phyloP scores from a whole-genome alignment of 2,888 invertebrate genomes.

The Plagodis pulveraria region DNA sequence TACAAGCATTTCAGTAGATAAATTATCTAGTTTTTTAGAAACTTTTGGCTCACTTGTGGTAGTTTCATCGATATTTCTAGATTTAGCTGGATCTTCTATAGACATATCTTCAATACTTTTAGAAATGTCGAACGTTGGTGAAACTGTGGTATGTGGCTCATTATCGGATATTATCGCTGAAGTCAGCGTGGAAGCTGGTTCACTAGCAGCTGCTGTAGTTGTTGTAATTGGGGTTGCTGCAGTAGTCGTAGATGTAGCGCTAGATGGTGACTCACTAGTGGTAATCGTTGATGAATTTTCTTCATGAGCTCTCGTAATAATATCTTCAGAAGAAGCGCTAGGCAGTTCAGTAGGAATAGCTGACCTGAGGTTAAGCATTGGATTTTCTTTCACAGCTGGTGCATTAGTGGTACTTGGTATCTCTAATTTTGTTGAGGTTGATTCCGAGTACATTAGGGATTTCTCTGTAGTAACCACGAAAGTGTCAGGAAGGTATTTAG shows the following conservation, averaged over 20 bases:
- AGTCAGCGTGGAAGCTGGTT: constrained; percentile 9
- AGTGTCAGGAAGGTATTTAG: constrained; percentile 45
- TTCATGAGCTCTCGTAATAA: constrained; percentile 4
- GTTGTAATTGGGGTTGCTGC: constrained; percentile 4
- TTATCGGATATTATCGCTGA: constrained; percentile 31
- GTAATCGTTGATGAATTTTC: constrained; percentile 10
- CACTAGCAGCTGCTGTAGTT: constrained; percentile 15
- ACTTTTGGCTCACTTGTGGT: constrained; percentile 22
- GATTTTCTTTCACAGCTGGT: constrained; percentile 53
- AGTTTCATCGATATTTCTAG: constrained; percentile 12
- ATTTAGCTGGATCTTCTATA: constrained; percentile 19
- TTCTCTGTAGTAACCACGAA: constrained; percentile 48
- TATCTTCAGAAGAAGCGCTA: constrained; percentile 53
- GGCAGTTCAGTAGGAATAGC: constrained; percentile 71
- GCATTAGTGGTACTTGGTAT: constrained; percentile 41
- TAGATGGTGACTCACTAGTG: constrained; percentile 5
- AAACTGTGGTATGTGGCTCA: constrained; percentile 3
- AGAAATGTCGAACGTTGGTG: constrained; percentile 18
- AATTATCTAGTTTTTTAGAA: constrained; percentile 32
- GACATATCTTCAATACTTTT: constrained; percentile 36
- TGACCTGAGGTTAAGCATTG: constrained; percentile 69
- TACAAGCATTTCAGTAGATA: constrained; percentile 16
- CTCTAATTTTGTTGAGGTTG: constrained; percentile 40
- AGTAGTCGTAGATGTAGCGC: constrained; percentile 14
- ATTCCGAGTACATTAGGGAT: constrained; percentile 37